Evolutionary conservation across 2,888 invertebrate genomes (phyloP).

Genomic region (Biston stratarius): DNA sequence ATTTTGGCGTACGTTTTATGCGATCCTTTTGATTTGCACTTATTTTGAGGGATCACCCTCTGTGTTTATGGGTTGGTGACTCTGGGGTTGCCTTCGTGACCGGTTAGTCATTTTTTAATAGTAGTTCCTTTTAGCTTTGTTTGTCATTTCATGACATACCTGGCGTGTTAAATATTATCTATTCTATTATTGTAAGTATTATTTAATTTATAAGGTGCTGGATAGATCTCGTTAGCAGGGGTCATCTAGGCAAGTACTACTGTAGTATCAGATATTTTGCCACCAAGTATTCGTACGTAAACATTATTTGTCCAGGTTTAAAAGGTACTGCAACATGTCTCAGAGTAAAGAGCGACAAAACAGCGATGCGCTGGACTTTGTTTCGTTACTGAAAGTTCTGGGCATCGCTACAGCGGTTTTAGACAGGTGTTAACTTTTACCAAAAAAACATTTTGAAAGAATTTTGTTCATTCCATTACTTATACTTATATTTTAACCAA

Average conservation of each 20-base stretch:
- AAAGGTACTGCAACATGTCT: background rate
- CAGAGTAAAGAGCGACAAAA: too few species aligned
- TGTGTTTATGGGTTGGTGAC: conserved; percentile 81
- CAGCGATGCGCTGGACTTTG: too few species aligned
- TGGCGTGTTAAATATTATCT: conserved; percentile 13
- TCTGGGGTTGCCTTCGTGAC: conserved; percentile 79
- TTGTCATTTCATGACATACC: conserved; percentile 45
- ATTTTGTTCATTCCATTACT: too few species aligned
- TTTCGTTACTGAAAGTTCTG: too few species aligned
- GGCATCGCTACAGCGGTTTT: too few species aligned
- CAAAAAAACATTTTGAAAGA: too few species aligned
- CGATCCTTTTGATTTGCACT: conserved; percentile 69
- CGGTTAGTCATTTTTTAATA: conserved; percentile 76
- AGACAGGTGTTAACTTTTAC: too few species aligned
- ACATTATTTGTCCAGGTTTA: background rate
- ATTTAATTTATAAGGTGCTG: background rate
- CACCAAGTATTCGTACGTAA: too few species aligned
- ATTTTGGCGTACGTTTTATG: background rate
- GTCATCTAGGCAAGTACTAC: too few species aligned
- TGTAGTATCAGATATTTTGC: too few species aligned
- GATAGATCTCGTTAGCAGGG: too few species aligned
- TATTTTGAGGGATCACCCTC: conserved; percentile 84
- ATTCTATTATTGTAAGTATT: background rate
- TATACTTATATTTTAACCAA: too few species aligned
- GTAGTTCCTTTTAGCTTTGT: conserved; percentile 66